These are phyloP conservation scores for Gorsachius magnificus DNA, from an alignment of 2,797 vertebrate species.

Conservation along the genomic window DNA sequence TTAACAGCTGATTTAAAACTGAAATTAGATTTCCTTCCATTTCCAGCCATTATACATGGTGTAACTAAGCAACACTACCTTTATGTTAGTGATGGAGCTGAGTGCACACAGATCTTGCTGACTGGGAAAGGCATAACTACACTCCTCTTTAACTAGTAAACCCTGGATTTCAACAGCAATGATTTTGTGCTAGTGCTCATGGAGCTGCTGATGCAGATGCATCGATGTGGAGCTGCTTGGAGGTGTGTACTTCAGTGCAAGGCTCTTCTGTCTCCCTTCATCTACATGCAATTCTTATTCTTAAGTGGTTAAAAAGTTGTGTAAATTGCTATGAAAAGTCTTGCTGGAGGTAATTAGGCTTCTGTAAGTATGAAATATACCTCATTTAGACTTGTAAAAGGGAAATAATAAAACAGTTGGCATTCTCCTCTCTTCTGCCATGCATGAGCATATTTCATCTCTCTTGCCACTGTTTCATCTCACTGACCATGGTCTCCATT, in stretches of 20 bases:
- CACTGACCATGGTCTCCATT: neutral
- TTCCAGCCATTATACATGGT: neutral
- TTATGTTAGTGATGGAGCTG: neutral
- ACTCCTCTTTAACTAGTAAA: neutral
- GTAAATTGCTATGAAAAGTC: neutral
- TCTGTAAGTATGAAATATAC: neutral
- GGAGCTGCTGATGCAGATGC: neutral
- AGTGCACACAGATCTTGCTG: neutral
- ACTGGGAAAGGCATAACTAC: neutral
- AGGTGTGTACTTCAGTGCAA: neutral
- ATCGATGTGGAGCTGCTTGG: neutral
- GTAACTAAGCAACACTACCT: neutral
- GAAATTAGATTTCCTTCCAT: conserved; percentile 12
- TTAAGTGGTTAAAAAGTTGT: neutral
- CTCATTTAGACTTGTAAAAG: neutral
- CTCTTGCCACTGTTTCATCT: neutral
- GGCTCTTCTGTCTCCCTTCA: neutral
- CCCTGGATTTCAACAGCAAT: neutral
- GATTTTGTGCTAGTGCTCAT: neutral
- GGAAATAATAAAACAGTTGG: neutral
- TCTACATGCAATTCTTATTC: neutral
- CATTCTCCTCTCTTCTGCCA: neutral
- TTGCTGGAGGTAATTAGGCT: neutral
- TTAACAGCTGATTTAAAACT: conserved; percentile 1
- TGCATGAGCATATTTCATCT: fast-evolving